Evolutionary conservation across 2,888 invertebrate genomes (phyloP).

Genomic region (Cylloceria caligata): DNA sequence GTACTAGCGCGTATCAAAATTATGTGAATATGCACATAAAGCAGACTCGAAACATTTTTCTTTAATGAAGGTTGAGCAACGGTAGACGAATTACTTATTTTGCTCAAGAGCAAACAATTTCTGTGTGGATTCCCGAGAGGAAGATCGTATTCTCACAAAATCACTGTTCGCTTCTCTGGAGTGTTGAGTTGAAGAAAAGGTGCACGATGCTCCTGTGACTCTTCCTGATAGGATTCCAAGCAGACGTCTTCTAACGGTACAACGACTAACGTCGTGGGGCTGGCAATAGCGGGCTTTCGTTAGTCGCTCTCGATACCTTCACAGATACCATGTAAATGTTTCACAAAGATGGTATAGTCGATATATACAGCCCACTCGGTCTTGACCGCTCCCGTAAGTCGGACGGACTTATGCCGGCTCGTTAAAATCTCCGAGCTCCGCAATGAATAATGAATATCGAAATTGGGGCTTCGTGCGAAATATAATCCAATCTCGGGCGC

Average conservation of each 20-base stretch:
- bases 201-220: conserved; percentile 19
- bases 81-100: neutral
- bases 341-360: conserved; percentile 30
- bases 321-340: conserved; percentile 23
- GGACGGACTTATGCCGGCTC: conserved; percentile 20
- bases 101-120: neutral
- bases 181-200: conserved; percentile 26
- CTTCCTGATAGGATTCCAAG: conserved; percentile 30
- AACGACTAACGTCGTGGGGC: conserved; percentile 1
- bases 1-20: no score
- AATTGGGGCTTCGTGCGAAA: conserved; percentile 41
- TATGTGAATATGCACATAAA: no score
- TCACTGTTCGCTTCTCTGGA: conserved; percentile 4
- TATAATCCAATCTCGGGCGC: conserved; percentile 19
- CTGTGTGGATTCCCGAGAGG: neutral
- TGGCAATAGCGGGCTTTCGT: conserved; percentile 35
- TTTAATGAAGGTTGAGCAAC: neutral
- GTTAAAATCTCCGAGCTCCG: conserved; percentile 43
- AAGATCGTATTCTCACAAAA: conserved; percentile 19
- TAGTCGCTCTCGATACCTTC: conserved; percentile 43
- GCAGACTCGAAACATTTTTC: neutral
- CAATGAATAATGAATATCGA: conserved; percentile 44
- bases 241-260: conserved; percentile 30
- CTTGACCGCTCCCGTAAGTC: conserved; percentile 26
- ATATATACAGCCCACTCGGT: conserved; percentile 12